Conservation (phyloP, 2,113 vertebrate species). For the Trichechus manatus region DNA sequence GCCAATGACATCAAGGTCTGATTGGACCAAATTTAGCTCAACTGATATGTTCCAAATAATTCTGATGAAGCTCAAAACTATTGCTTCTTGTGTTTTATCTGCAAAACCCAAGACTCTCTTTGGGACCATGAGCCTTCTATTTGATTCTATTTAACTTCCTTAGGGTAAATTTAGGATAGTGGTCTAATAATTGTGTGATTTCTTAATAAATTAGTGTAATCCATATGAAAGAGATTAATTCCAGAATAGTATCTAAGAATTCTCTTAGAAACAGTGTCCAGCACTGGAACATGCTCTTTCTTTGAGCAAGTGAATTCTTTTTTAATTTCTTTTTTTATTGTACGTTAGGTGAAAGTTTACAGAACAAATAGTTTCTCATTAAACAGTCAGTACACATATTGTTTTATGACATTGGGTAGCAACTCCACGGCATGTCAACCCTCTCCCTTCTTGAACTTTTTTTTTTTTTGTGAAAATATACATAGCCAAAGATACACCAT, state of each 20-base stretch:
- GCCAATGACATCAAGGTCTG: background rate
- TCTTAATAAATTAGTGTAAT: background rate
- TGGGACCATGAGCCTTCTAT: background rate
- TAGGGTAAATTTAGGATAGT: background rate
- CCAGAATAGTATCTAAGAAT: background rate
- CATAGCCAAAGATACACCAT: no score
- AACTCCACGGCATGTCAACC: no score
- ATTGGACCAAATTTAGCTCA: background rate
- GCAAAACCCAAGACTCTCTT: background rate
- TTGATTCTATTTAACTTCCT: constrained; percentile 9
- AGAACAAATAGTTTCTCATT: no score
- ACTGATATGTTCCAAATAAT: background rate
- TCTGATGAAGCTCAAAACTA: background rate
- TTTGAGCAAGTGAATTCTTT: background rate
- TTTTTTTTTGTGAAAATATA: no score
- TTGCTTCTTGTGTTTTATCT: background rate
- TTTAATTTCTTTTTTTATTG: no score
- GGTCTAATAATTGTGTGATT: background rate
- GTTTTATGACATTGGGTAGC: no score
- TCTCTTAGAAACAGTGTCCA: background rate
- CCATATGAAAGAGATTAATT: constrained; percentile 15
- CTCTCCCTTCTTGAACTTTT: no score
- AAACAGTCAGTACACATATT: no score
- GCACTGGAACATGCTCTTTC: background rate
- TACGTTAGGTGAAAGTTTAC: no score